Percentiles rank a stretch among this genome's conserved stretches.
These are phyloP conservation scores for Zaprionus vittiger DNA, from an alignment of 1,140 invertebrate genomes.

Conservation along the genomic window DNA sequence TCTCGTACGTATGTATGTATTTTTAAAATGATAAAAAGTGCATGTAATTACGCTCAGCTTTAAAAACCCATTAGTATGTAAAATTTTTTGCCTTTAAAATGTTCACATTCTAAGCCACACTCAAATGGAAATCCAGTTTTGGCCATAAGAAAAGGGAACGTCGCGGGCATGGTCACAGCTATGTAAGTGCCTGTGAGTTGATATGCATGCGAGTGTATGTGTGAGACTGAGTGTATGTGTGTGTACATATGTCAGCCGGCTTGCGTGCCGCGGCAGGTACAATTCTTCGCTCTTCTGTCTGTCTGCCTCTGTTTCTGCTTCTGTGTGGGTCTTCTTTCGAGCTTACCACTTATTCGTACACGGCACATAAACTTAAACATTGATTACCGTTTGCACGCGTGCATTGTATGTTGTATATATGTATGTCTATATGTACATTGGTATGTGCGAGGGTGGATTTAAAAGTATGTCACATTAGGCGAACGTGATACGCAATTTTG, in stretches of 20 bases:
- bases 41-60: slow-evolving; percentile 74
- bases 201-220: slow-evolving; percentile 8
- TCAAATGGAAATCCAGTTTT: slow-evolving; percentile 74
- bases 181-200: slow-evolving; percentile 16
- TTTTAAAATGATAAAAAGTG: slow-evolving; percentile 67
- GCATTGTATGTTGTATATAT: slow-evolving; percentile 47
- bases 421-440: slow-evolving; percentile 29
- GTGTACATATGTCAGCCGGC: slow-evolving; percentile 44
- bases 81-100: slow-evolving; percentile 55
- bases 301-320: slow-evolving; percentile 28
- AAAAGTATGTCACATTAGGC: slow-evolving; percentile 19
- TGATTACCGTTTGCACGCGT: slow-evolving; percentile 74
- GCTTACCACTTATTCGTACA: slow-evolving; percentile 55
- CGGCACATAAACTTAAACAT: slow-evolving; percentile 67
- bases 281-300: slow-evolving; percentile 41
- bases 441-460: slow-evolving; percentile 51
- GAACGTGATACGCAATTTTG: slow-evolving; percentile 30
- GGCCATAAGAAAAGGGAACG: slow-evolving; percentile 80
- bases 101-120: slow-evolving; percentile 72
- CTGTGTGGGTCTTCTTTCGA: slow-evolving; percentile 64
- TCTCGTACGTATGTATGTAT: slow-evolving; percentile 5
- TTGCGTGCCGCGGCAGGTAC: slow-evolving; percentile 43
- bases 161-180: slow-evolving; percentile 42
- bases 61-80: slow-evolving; percentile 74
- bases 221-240: slow-evolving; percentile 24